These are phyloP conservation scores for Melanaphis sacchari DNA, from an alignment of 1,140 invertebrate species.

Conservation along the genomic window DNA sequence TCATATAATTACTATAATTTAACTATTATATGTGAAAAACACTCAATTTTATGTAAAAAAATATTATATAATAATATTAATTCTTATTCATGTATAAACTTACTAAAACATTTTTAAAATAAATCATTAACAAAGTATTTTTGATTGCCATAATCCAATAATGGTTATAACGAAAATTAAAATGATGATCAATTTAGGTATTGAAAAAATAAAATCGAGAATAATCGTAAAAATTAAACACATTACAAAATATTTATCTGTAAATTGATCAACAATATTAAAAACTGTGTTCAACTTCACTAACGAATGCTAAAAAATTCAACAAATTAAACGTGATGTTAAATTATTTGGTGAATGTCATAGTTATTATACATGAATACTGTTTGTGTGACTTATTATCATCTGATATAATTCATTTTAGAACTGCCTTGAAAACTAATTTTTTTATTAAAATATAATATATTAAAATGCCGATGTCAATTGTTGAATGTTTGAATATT, in stretches of 20 bases:
- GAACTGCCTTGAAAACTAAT: not conserved
- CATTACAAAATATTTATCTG: not conserved
- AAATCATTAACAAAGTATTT: not conserved
- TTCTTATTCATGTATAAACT: not conserved
- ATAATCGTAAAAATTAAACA: not conserved
- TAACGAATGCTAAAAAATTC: not conserved
- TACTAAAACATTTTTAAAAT: too few relatives aligned
- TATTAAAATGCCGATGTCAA: not conserved
- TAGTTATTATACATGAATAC: not conserved
- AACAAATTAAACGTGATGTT: not conserved
- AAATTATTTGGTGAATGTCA: not conserved
- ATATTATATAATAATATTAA: not conserved
- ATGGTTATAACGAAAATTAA: not conserved
- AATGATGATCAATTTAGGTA: not conserved
- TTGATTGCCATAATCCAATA: not conserved
- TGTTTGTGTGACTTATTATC: not conserved
- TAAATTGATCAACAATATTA: not conserved
- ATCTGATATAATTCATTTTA: not conserved
- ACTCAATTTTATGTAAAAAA: not conserved
- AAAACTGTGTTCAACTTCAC: not conserved
- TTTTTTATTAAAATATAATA: not conserved
- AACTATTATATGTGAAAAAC: not conserved
- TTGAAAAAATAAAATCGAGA: not conserved
- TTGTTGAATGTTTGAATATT: not conserved
- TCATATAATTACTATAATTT: not conserved